phyloP scores from a whole-genome alignment of 2,797 vertebrate species.

The Silurus aristotelis region DNA sequence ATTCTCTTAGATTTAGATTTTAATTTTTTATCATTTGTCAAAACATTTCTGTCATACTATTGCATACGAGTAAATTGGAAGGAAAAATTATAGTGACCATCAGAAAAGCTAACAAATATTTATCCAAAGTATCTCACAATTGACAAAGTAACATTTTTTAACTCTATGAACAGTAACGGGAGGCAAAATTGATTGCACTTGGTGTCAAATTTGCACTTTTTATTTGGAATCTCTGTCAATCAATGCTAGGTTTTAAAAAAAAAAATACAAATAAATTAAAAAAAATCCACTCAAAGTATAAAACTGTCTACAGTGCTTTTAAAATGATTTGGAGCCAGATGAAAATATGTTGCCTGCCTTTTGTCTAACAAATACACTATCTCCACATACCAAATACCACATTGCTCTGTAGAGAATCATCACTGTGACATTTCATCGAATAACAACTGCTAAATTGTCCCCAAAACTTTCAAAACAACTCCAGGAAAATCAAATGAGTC shows the following conservation, averaged over 20 bases:
- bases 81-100: neutral
- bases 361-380: slow-evolving; percentile 35
- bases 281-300: neutral
- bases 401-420: slow-evolving; percentile 45
- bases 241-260: neutral
- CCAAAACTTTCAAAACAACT: slow-evolving; percentile 40
- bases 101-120: neutral
- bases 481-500: slow-evolving; percentile 35
- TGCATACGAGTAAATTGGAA: neutral
- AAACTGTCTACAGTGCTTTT: neutral
- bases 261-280: no score
- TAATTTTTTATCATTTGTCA: neutral
- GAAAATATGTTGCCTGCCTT: slow-evolving; percentile 14
- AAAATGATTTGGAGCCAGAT: neutral
- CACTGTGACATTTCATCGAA: slow-evolving; percentile 49
- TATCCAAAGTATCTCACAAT: neutral
- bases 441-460: slow-evolving; percentile 40
- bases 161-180: neutral
- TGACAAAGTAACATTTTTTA: neutral
- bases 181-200: neutral
- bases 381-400: slow-evolving; percentile 45
- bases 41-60: neutral
- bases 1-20: neutral
- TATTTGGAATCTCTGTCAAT: neutral
- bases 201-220: neutral